These are phyloP conservation scores for Diaphora mendica DNA, from an alignment of 2,888 invertebrate genomes.

Conservation along the genomic window DNA sequence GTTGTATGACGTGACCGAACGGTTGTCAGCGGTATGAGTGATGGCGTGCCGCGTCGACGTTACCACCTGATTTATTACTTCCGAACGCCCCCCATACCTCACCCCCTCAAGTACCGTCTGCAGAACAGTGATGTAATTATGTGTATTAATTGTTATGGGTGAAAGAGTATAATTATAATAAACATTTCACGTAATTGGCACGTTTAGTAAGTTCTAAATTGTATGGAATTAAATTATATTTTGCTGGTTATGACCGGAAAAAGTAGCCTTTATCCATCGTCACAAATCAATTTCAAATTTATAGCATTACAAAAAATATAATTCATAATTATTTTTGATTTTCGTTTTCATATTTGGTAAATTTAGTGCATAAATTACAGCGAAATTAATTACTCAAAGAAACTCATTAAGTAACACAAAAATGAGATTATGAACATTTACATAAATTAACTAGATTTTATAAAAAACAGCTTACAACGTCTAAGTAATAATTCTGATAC, in stretches of 20 bases:
- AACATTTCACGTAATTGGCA: not conserved
- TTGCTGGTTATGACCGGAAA: no score
- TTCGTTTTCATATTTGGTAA: not conserved
- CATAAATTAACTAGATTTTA: not conserved
- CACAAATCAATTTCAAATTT: no score
- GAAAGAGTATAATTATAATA: not conserved
- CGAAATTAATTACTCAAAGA: not conserved
- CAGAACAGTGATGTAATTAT: conserved; percentile 39
- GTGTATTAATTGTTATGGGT: conserved; percentile 5
- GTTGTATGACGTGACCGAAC: conserved; percentile 76
- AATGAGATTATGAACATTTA: not conserved
- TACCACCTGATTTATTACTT: conserved; percentile 86
- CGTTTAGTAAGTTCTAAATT: not conserved
- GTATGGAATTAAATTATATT: not conserved
- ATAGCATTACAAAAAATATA: no score
- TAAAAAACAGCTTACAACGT: not conserved
- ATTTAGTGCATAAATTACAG: not conserved
- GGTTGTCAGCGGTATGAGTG: conserved; percentile 79
- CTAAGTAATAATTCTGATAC: conserved; percentile 7
- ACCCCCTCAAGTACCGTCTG: conserved; percentile 55
- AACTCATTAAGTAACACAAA: not conserved
- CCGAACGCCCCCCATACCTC: conserved; percentile 63
- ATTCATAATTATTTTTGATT: not conserved
- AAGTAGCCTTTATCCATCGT: no score
- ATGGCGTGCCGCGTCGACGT: conserved; percentile 84